Evolutionary conservation across 2,797 vertebrate species (phyloP), one percentile per base, ranked within the genome.

Genomic region (Geotrypetes seraphini): DNA sequence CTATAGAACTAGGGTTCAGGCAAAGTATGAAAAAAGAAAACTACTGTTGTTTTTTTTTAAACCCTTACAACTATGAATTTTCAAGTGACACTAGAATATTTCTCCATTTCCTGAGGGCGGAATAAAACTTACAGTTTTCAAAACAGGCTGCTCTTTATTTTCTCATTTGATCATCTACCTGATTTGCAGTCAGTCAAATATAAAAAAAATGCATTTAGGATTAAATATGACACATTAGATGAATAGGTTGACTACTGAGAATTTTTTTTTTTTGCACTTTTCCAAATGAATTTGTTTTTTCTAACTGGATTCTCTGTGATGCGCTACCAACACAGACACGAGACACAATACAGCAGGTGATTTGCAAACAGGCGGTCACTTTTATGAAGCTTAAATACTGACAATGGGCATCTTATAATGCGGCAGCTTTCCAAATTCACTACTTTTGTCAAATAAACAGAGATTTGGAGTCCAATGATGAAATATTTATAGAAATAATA

Each of bases 1-100:
- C 87, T 92, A 89, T 79, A 86, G 79, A 89, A 93, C 83, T 90
- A 66, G 84, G 92, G 85, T 85, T 84, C 69, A 81, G 91, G 93
- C 92, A 96, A 92, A 97, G 87, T 91, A 91, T 86, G 87, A 85
- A 84, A 29, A 87, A 85, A 89, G 73, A 89, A 89, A 90, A 87
- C 85, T 85, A n/a, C n/a, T n/a, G n/a, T n/a, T n/a, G 47, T 28
- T 31, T 36, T 36, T 36, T 19, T 30, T 23, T 43, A 39, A 16
- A 53, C 53, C 50, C 53, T 69, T 72, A 71, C 24, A 64, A 38
- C 31, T 61, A 59, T 60, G 50, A 63, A 68, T 43, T 59, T 25
- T 60, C 57, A 67, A n/a, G n/a, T 54, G 67, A 53, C 63, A 63
- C 68, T 69, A 59, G 42, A 51, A 61, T 69, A 61, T 51, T 59